Base-by-base conservation (phyloP, 2,113 vertebrate genomes). In the Passer domesticus region DNA sequence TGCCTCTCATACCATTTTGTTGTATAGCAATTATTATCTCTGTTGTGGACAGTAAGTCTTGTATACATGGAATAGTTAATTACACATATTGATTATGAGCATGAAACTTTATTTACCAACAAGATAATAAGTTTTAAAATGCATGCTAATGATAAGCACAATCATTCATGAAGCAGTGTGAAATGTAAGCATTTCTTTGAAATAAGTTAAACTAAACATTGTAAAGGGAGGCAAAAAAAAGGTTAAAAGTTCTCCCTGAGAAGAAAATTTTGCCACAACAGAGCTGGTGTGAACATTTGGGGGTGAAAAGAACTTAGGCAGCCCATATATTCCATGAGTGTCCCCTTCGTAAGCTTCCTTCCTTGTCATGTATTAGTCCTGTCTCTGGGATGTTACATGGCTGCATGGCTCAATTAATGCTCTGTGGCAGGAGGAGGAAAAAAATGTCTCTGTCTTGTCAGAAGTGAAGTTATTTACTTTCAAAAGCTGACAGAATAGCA, bases 401-500 rank as follows among this genome's bases (percentile, higher is more conserved):
- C 96, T 94, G 88, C 95, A 94, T 96, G 94, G 89, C 97, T 98
- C 98, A 98, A 97, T 98, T 98, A 98, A 98, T 98, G 97, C 95
- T 97, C 92, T 66, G 47, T 97, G 97, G 97, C 97, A 97, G 97
- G 95, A 98, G 96, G 96, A 96, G 88, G 95, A 95, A 94, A 97
- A 97, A 97, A 97, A 96, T 73, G 73, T 97, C 96, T 97, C 92
- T 96, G 96, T 98, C 97, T 97, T 98, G 97, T 98, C 98, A 98
- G 96, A 86, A 98, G 97, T 77, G 41, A 98, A 98, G 98, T 98
- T 98, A 98, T 98, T 98, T 98, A 98, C 97, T 98, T 98, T 98
- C 97, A 97, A 97, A 98, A 97, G 95, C 98, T 98, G 98, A 98
- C 98, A 97, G 97, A 98, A 97, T 96, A 97, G 90, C 97, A 98